Conservation (phyloP, 2,797 vertebrate species). For the Gila robusta region DNA sequence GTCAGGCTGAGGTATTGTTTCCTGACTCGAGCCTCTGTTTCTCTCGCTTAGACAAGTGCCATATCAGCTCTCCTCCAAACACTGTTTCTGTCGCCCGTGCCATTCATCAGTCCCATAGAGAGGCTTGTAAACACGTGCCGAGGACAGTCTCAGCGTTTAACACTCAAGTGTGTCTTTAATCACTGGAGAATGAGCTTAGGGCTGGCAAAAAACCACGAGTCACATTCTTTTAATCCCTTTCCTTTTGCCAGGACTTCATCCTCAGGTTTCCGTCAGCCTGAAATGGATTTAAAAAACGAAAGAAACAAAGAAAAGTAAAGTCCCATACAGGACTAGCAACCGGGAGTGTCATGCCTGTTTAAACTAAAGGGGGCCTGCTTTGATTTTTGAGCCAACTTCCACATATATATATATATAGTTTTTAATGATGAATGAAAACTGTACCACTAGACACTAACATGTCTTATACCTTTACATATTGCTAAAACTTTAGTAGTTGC, state of each 20-base stretch:
- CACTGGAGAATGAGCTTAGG: constrained; percentile 63
- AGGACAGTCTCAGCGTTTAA: constrained; percentile 52
- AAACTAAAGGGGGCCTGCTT: constrained; percentile 9
- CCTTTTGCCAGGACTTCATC: constrained; percentile 24
- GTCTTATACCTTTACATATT: background rate
- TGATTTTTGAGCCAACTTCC: background rate
- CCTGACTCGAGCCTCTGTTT: constrained; percentile 55
- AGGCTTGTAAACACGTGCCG: constrained; percentile 59
- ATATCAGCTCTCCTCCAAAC: constrained; percentile 62
- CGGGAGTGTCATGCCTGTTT: background rate
- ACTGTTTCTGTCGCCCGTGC: constrained; percentile 53
- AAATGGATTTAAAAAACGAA: background rate
- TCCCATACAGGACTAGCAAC: background rate
- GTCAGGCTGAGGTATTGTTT: constrained; percentile 60
- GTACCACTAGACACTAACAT: background rate
- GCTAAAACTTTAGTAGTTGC: background rate
- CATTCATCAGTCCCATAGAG: constrained; percentile 66
- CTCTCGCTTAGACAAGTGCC: constrained; percentile 54
- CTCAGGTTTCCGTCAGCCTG: constrained; percentile 27
- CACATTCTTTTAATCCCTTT: constrained; percentile 50
- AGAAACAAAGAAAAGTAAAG: background rate
- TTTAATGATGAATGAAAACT: background rate
- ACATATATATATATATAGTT: too few relatives aligned
- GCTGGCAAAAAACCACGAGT: constrained; percentile 54
- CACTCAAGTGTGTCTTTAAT: constrained; percentile 63